Evolutionary conservation across 2,797 vertebrate species (phyloP).

Genomic region (Parauchenoglanis ngamensis): DNA sequence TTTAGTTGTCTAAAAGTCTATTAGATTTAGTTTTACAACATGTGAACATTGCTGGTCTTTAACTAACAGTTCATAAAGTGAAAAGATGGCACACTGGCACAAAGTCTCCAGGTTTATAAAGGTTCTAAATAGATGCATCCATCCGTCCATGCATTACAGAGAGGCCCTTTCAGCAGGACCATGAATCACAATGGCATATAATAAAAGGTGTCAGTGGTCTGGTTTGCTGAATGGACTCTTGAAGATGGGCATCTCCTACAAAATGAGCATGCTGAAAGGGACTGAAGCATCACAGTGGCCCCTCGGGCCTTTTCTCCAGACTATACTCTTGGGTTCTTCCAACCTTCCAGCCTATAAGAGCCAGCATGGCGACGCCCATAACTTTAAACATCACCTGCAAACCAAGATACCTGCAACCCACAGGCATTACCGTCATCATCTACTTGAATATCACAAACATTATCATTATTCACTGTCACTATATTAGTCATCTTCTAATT

Average conservation of each 20-base stretch:
- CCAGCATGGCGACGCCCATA: slow-evolving; percentile 80
- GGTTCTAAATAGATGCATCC: neutral
- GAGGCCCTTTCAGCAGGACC: slow-evolving; percentile 14
- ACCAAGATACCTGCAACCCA: slow-evolving; percentile 85
- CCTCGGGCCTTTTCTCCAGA: slow-evolving; percentile 77
- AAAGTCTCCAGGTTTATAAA: slow-evolving; percentile 6
- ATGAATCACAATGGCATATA: slow-evolving; percentile 17
- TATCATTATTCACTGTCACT: neutral
- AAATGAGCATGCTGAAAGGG: neutral
- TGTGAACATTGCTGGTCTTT: neutral
- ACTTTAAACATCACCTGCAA: slow-evolving; percentile 89
- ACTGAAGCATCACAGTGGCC: slow-evolving; percentile 56
- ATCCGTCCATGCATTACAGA: slow-evolving; percentile 15
- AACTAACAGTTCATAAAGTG: slow-evolving; percentile 18
- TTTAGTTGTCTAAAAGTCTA: neutral
- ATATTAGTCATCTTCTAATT: neutral
- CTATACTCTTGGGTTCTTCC: slow-evolving; percentile 86
- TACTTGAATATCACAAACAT: neutral
- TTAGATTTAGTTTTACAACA: neutral
- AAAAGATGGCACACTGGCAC: slow-evolving; percentile 20
- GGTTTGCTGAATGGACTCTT: slow-evolving; percentile 16
- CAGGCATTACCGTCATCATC: slow-evolving; percentile 13
- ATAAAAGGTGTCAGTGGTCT: slow-evolving; percentile 28
- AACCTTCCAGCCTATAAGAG: slow-evolving; percentile 84
- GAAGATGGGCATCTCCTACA: slow-evolving; percentile 2